Percentiles rank a stretch among this genome's conserved stretches.
phyloP scores from a whole-genome alignment of 2,888 invertebrate species.

The Eurytoma californica region DNA sequence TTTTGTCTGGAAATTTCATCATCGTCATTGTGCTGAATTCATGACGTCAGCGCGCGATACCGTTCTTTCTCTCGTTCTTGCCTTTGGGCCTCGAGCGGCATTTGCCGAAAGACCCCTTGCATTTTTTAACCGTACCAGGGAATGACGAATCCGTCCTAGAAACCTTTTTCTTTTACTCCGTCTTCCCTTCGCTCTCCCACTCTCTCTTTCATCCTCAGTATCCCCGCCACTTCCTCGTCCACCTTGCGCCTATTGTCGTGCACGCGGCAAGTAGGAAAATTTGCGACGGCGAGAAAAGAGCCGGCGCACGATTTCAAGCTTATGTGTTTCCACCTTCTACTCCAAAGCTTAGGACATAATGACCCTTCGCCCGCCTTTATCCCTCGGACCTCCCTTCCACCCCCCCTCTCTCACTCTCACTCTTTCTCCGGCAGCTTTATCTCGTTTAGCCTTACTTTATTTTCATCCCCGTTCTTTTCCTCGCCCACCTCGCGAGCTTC shows the following conservation, averaged over 20 bases:
- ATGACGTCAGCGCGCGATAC: slow-evolving; percentile 41
- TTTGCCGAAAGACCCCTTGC: slow-evolving; percentile 57
- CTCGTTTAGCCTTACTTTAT: slow-evolving; percentile 25
- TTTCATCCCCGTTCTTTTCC: slow-evolving; percentile 6
- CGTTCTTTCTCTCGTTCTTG: slow-evolving; percentile 55
- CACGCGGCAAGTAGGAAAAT: slow-evolving; percentile 1
- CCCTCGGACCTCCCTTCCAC: not conserved
- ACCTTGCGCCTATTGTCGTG: slow-evolving; percentile 18
- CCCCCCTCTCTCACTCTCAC: not conserved
- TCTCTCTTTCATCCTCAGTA: not conserved
- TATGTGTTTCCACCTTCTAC: slow-evolving; percentile 36
- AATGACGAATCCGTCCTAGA: slow-evolving; percentile 35
- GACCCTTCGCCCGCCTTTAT: slow-evolving; percentile 27
- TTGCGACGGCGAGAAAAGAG: slow-evolving; percentile 3
- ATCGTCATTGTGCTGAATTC: slow-evolving; percentile 53
- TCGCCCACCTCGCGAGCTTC: slow-evolving; percentile 7
- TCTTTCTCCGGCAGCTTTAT: slow-evolving; percentile 10
- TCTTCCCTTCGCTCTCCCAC: slow-evolving; percentile 7
- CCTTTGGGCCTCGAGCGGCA: slow-evolving; percentile 44
- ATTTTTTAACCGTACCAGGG: slow-evolving; percentile 60
- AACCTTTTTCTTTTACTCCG: slow-evolving; percentile 18
- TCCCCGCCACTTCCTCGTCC: slow-evolving; percentile 5
- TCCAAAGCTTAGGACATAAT: slow-evolving; percentile 31
- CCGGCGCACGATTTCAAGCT: not conserved
- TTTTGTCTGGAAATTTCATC: slow-evolving; percentile 43